phyloP scores from a whole-genome alignment of 2,113 vertebrate species.

The Nesogale talazaci region DNA sequence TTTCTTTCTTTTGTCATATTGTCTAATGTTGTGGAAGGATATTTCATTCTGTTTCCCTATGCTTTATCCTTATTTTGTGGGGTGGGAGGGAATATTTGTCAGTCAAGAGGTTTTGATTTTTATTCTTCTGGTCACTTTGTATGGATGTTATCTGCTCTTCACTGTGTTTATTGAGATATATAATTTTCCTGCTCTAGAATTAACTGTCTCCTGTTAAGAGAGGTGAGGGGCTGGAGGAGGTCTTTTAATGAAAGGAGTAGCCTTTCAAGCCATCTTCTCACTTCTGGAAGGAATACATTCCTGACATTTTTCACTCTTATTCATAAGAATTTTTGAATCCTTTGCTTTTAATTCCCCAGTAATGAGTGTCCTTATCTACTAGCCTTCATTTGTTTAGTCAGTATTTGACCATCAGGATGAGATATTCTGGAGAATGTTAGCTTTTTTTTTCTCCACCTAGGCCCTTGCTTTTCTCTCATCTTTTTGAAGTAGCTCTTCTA shows the following conservation, averaged over 20 bases:
- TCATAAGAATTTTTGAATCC: not conserved
- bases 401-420: not conserved
- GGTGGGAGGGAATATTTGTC: not conserved
- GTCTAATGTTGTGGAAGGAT: conserved; percentile 3
- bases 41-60: conserved; percentile 42
- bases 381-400: not conserved
- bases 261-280: not conserved
- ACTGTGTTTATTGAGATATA: not conserved
- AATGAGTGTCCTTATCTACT: not conserved
- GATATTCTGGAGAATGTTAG: not conserved
- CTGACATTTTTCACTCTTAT: not conserved
- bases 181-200: not conserved
- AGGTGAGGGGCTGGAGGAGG: not conserved
- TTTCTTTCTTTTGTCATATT: not conserved
- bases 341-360: not conserved
- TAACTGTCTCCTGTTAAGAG: not conserved
- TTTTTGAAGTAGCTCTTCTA: not conserved
- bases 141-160: not conserved
- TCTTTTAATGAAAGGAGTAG: not conserved
- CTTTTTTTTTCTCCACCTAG: not conserved
- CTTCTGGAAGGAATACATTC: not conserved
- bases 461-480: not conserved
- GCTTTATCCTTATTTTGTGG: not conserved
- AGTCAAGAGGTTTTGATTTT: not conserved
- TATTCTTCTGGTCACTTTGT: not conserved